Evolutionary conservation across 2,113 vertebrate species (phyloP), one percentile per base, ranked within the genome.

Genomic region (Elephas maximus): DNA sequence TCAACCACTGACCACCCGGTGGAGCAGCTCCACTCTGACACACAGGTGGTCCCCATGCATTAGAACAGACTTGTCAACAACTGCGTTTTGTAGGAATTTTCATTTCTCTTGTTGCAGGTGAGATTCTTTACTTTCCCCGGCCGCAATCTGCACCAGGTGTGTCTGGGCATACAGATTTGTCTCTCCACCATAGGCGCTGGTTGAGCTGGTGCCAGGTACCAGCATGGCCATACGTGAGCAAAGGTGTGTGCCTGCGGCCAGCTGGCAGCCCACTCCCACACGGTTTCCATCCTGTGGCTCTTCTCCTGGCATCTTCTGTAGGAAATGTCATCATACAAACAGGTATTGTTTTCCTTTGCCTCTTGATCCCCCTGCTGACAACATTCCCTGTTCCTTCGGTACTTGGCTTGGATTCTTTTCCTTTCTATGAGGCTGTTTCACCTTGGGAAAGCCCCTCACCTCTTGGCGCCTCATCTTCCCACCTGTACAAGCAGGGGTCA

Each of bases 381-480:
- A 4, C 20, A 6, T 18, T 26, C 63, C 37, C 77, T 7, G 44
- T 44, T 37, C 17, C 71, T 11, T 41, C 48, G 48, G 1, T 8
- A 9, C 12, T 14, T 4, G 1, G 60, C 12, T 14, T 4, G 1
- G 60, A n/a, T 26, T 14, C 60, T 57, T 41, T 15, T 57, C 81
- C 45, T 9, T 33, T n/a, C 41, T 24, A 6, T 0, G 0, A 1
- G 41, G 2, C 12, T 2, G 0, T n/a, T 24, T 37, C 73, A n/a
- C 44, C 80, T 33, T 3, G 48, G 77, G 37, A 23, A 24, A 1
- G 14, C 26, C 60, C 21, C 30, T 44, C 8, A 12, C 33, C 30
- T 53, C 12, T 51, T 37, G 0, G 1, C n/a, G 57, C 45, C 83
- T 23, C 24, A 0, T 5, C 65, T 48, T 45, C 81, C 33, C 26